Conservation (phyloP, 2,797 vertebrate species). For the Philypnodon macrostomus region DNA sequence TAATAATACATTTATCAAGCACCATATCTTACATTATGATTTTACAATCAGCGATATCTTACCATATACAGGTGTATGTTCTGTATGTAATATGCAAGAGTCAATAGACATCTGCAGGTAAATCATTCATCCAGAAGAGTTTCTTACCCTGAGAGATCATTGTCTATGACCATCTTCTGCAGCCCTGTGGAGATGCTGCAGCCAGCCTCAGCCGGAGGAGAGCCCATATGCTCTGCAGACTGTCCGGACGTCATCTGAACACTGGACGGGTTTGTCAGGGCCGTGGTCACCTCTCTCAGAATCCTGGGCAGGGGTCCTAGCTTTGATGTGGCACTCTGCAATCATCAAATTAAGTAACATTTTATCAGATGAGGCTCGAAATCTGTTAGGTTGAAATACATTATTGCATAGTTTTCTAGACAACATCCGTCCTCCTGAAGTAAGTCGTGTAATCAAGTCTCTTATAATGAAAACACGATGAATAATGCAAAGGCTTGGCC, state of each 20-base stretch:
- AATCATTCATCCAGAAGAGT: not conserved
- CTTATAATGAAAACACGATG: slow-evolving; percentile 41
- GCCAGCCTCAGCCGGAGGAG: slow-evolving; percentile 80
- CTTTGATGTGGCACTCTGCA: slow-evolving; percentile 84
- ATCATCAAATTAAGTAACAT: slow-evolving; percentile 10
- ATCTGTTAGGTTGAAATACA: slow-evolving; percentile 23
- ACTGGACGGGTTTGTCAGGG: slow-evolving; percentile 86
- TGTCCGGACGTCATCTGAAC: slow-evolving; percentile 71
- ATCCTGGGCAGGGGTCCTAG: slow-evolving; percentile 94
- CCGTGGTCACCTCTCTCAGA: slow-evolving; percentile 88
- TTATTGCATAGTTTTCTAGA: slow-evolving; percentile 31
- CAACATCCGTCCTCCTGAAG: slow-evolving; percentile 13
- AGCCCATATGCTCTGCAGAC: slow-evolving; percentile 77
- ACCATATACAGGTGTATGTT: too few relatives aligned
- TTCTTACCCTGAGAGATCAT: slow-evolving; percentile 89
- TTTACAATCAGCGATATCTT: too few relatives aligned
- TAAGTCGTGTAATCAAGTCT: slow-evolving; percentile 23
- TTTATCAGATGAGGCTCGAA: slow-evolving; percentile 3
- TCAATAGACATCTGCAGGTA: not conserved
- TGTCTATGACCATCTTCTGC: slow-evolving; percentile 98
- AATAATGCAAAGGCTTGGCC: slow-evolving; percentile 42
- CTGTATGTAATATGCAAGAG: too few relatives aligned
- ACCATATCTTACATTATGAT: too few relatives aligned
- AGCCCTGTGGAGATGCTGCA: slow-evolving; percentile 89
- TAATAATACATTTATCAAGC: too few relatives aligned